Evolutionary conservation across 2,113 vertebrate genomes (phyloP).

Genomic region (Hydropotes inermis): DNA sequence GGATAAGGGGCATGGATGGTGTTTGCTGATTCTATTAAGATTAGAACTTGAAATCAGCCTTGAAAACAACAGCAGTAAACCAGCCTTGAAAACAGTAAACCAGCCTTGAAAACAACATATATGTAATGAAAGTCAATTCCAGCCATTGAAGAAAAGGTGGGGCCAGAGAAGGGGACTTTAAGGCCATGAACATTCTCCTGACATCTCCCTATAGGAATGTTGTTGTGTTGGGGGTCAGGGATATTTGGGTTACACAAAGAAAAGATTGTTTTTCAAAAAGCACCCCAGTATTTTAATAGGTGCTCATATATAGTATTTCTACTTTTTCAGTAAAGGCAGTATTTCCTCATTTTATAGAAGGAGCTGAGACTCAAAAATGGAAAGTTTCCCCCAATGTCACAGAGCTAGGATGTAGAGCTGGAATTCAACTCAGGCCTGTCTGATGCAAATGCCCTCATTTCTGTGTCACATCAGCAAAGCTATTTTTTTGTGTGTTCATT

Average conservation of each 20-base stretch:
- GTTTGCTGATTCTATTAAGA: conserved; percentile 46
- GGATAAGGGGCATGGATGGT: neutral
- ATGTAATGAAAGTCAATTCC: neutral
- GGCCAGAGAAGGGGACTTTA: neutral
- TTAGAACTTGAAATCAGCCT: conserved; percentile 16
- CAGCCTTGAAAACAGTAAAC: neutral
- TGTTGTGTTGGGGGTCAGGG: neutral
- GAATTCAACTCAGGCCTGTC: neutral
- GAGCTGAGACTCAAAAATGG: neutral
- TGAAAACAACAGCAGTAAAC: neutral
- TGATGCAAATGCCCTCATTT: neutral
- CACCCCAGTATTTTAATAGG: neutral
- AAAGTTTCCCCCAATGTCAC: neutral
- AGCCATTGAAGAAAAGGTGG: no score
- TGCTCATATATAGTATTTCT: neutral
- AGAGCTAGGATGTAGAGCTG: neutral
- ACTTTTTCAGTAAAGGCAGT: neutral
- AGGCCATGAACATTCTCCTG: neutral
- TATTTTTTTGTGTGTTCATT: neutral
- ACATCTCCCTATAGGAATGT: neutral
- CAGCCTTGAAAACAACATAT: neutral
- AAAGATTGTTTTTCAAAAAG: neutral
- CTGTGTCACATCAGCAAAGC: neutral
- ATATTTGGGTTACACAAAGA: neutral
- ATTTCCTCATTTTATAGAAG: neutral